Conservation (phyloP, 2,797 vertebrate genomes). For the Nannoperca australis region DNA sequence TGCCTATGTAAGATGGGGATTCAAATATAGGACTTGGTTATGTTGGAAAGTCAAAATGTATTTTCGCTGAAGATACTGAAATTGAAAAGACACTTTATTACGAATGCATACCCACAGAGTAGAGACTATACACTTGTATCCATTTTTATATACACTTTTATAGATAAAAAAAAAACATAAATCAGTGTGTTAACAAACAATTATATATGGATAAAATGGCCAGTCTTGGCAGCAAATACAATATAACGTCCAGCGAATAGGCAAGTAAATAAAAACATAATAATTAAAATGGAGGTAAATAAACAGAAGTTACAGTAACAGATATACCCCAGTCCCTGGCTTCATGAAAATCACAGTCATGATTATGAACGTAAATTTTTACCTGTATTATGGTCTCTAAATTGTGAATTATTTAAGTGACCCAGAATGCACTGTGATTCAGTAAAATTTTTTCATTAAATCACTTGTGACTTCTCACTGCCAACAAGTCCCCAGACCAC, state of each 20-base stretch:
- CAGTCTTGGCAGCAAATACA: no score
- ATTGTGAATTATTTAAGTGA: not conserved
- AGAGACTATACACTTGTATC: not conserved
- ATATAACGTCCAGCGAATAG: no score
- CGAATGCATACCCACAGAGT: not conserved
- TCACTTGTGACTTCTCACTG: slow-evolving; percentile 11
- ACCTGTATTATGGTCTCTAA: not conserved
- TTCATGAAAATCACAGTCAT: not conserved
- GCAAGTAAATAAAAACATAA: no score
- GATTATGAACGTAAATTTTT: not conserved
- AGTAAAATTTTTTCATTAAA: slow-evolving; percentile 16
- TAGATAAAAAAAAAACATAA: no score
- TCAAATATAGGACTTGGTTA: slow-evolving; percentile 16
- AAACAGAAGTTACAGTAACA: no score
- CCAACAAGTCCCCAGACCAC: slow-evolving; percentile 12
- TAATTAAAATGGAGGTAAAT: no score
- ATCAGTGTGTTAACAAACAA: not conserved
- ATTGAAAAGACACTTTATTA: not conserved
- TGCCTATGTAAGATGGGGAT: slow-evolving; percentile 9
- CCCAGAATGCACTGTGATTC: not conserved
- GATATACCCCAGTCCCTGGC: no score
- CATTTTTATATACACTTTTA: no score
- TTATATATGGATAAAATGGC: no score
- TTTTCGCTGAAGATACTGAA: not conserved
- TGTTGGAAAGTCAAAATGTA: not conserved